phyloP scores from a whole-genome alignment of 1,140 invertebrate genomes.

The Tetraneura akinire region DNA sequence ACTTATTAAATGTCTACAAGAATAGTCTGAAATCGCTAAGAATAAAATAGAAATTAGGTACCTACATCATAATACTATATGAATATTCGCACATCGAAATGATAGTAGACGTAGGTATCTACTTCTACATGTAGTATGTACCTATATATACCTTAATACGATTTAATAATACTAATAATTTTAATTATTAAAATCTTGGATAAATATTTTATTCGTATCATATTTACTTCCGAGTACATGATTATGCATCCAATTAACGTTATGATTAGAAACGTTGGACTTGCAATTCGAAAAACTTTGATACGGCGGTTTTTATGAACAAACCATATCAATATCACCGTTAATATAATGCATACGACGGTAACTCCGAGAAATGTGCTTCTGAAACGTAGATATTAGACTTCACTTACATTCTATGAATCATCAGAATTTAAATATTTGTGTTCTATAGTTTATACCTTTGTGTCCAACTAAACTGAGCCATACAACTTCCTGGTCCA shows the following conservation, averaged over 20 bases:
- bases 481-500: conserved; percentile 29
- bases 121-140: too few relatives aligned
- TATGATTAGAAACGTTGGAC: conserved; percentile 85
- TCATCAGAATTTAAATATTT: neutral
- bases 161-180: too few relatives aligned
- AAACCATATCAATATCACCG: conserved; percentile 67
- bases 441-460: neutral
- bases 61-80: too few relatives aligned
- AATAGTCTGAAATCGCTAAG: too few relatives aligned
- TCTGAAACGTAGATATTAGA: neutral
- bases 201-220: conserved; percentile 47
- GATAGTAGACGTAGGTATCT: too few relatives aligned
- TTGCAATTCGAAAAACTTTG: conserved; percentile 88
- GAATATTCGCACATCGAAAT: too few relatives aligned
- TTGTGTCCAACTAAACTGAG: conserved; percentile 11
- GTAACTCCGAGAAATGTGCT: conserved; percentile 39
- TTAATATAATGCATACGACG: conserved; percentile 21
- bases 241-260: conserved; percentile 83
- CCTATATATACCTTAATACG: too few relatives aligned
- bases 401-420: neutral
- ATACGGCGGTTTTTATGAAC: conserved; percentile 78
- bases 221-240: conserved; percentile 83
- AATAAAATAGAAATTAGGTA: too few relatives aligned
- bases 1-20: too few relatives aligned
- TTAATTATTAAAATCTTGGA: too few relatives aligned